A percentile compares a stretch with the other conserved stretches of the same genome.
phyloP scores from a whole-genome alignment of 2,888 invertebrate species.

The Protophormia terraenovae region DNA sequence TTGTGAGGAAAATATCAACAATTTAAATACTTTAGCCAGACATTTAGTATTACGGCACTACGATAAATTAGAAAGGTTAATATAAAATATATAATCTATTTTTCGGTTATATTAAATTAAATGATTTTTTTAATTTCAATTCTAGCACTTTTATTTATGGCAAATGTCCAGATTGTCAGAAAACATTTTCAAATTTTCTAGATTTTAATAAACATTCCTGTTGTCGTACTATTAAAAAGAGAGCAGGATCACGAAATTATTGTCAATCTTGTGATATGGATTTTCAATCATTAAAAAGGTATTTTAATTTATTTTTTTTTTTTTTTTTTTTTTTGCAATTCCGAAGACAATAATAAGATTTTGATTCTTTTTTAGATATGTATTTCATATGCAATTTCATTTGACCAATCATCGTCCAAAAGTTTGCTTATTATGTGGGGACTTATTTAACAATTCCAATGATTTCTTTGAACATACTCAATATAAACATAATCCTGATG shows the following conservation, averaged over 20 bases:
- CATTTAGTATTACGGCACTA: slow-evolving; percentile 77
- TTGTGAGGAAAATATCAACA: slow-evolving; percentile 67
- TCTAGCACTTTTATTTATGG: slow-evolving; percentile 65
- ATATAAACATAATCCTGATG: slow-evolving; percentile 75
- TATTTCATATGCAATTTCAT: slow-evolving; percentile 80
- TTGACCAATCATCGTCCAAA: slow-evolving; percentile 76
- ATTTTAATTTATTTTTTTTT: too few relatives aligned
- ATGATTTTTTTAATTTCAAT: neutral
- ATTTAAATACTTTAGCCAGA: slow-evolving; percentile 72
- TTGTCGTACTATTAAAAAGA: slow-evolving; percentile 73
- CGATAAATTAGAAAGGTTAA: slow-evolving; percentile 73
- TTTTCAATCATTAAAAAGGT: slow-evolving; percentile 79
- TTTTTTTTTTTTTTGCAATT: too few relatives aligned
- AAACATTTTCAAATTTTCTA: slow-evolving; percentile 75
- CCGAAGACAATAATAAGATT: neutral
- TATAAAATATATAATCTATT: neutral
- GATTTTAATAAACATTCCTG: slow-evolving; percentile 79
- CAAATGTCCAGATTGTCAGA: slow-evolving; percentile 75
- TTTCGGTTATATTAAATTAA: too few relatives aligned
- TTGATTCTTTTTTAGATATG: slow-evolving; percentile 71
- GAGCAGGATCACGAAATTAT: slow-evolving; percentile 71
- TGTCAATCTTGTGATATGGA: slow-evolving; percentile 75
- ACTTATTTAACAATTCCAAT: slow-evolving; percentile 74
- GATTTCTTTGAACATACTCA: slow-evolving; percentile 78
- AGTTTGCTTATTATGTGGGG: slow-evolving; percentile 77